phyloP scores from a whole-genome alignment of 2,888 invertebrate genomes.

The Drosophila basisetae region DNA sequence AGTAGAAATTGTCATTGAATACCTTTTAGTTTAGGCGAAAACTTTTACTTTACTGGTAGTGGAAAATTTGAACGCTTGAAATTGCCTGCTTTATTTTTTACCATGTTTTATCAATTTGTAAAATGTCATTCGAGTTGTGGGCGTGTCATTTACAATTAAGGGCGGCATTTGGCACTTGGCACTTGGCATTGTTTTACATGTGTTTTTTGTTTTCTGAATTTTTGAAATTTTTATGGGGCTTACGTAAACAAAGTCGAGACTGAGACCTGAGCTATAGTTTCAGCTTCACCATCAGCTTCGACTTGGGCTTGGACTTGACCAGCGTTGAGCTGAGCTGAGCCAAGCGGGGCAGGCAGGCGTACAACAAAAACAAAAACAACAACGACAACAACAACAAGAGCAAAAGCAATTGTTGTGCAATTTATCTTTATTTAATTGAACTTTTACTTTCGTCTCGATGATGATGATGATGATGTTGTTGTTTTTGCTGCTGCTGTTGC shows the following conservation, averaged over 20 bases:
- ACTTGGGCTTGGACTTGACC: constrained; percentile 27
- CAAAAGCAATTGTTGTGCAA: constrained; percentile 74
- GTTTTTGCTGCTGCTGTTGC: constrained; percentile 25
- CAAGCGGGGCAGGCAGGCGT: background rate
- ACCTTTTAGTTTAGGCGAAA: background rate
- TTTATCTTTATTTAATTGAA: constrained; percentile 79
- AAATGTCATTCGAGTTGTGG: constrained; percentile 20
- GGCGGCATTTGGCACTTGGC: constrained; percentile 45
- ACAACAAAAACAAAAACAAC: constrained; percentile 6
- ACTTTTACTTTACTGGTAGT: constrained; percentile 22
- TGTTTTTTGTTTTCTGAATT: constrained; percentile 29
- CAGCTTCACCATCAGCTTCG: background rate
- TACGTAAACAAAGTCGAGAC: constrained; percentile 50
- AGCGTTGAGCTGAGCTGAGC: constrained; percentile 7
- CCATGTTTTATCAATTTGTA: constrained; percentile 27
- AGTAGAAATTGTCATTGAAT: constrained; percentile 15
- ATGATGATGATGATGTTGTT: constrained; percentile 30
- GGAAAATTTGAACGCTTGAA: background rate
- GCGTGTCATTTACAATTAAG: constrained; percentile 17
- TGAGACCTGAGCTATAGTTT: constrained; percentile 14
- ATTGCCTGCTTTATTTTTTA: background rate
- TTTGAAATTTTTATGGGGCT: constrained; percentile 47
- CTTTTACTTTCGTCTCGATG: constrained; percentile 72
- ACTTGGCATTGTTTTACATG: constrained; percentile 41
- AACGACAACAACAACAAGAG: constrained; percentile 7